Base-by-base conservation (phyloP, 2,888 invertebrate genomes). In the Caenorhabditis sinica region DNA sequence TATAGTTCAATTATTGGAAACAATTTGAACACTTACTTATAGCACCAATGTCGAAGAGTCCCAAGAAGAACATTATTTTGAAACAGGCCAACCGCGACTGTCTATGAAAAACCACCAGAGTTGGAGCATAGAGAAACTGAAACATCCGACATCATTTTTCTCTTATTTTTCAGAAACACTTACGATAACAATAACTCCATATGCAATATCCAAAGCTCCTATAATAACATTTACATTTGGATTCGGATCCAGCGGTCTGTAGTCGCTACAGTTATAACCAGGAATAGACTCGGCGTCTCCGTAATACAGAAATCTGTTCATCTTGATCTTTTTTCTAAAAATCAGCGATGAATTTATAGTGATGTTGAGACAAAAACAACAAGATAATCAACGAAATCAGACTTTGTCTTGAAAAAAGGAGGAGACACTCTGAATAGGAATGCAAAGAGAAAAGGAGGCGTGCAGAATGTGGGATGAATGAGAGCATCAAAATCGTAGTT, bases 51-150 rank as follows among this genome's bases (percentile, higher is more conserved):
- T 83, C 83, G 13, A 71, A 68, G 0, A 83, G 23, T 1, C 74
- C 83, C 0, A 83, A 71, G 2, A 80, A 69, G 28, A 83, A 75
- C 83, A 83, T 83, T 0, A 83, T 80, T 25, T 75, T 74, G 80
- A 83, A 83, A 43, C 83, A 83, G 0, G 74, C 83, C 20, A 83
- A 15, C 36, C 66, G 45, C 1, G 83, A 83, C 17, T 83, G 74
- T 28, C 51, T 51, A 56, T 83, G 66, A 33, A 83, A 83, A 28
- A 83, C 83, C 1, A 75, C 33, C 25, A 83, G 43, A 13, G 74
- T 80, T 3, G 83, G 83, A 6, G 51, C 63, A 58, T 83, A 83
- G 1, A 83, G 51, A 20, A 80, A 56, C 83, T 83, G 76, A 20
- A 77, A 68, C 25, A 0, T 30, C 1, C 0, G 17, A 17, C 20